phyloP scores from a whole-genome alignment of 2,888 invertebrate species.

The Pyrochroa serraticornis region DNA sequence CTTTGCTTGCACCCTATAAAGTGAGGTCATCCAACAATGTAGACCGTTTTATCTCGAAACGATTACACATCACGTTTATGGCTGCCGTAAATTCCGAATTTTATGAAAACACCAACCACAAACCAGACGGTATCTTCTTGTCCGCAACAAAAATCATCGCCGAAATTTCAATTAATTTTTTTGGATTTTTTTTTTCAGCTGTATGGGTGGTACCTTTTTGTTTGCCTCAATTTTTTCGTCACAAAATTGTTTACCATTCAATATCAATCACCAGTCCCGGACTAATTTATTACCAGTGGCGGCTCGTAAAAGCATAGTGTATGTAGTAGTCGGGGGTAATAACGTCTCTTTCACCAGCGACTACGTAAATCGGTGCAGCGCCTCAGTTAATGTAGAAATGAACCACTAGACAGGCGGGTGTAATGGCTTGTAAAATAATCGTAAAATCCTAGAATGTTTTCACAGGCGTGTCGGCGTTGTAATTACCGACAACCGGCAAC shows the following conservation, averaged over 20 bases:
- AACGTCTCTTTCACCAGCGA: too few relatives aligned
- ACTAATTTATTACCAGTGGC: too few relatives aligned
- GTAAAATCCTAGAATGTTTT: slow-evolving; percentile 29
- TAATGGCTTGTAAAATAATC: slow-evolving; percentile 31
- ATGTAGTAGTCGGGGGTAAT: too few relatives aligned
- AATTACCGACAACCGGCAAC: slow-evolving; percentile 14
- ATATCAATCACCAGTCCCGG: too few relatives aligned
- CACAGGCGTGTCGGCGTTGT: slow-evolving; percentile 26
- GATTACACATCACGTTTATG: slow-evolving; percentile 18
- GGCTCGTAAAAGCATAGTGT: too few relatives aligned
- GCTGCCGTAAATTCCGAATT: slow-evolving; percentile 13
- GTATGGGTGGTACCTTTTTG: too few relatives aligned
- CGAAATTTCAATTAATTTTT: too few relatives aligned
- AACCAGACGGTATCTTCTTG: background rate
- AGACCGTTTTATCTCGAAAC: slow-evolving; percentile 8
- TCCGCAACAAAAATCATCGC: too few relatives aligned
- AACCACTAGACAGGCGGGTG: slow-evolving; percentile 17
- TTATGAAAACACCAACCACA: background rate
- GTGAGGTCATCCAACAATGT: slow-evolving; percentile 26
- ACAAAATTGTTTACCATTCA: too few relatives aligned
- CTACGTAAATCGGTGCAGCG: background rate
- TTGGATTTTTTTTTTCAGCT: too few relatives aligned
- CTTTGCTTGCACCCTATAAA: slow-evolving; percentile 18
- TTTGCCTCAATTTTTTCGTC: too few relatives aligned
- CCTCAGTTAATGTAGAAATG: slow-evolving; percentile 17